Conservation (phyloP, 2,888 invertebrate species). For the Diadegma fenestrale region DNA sequence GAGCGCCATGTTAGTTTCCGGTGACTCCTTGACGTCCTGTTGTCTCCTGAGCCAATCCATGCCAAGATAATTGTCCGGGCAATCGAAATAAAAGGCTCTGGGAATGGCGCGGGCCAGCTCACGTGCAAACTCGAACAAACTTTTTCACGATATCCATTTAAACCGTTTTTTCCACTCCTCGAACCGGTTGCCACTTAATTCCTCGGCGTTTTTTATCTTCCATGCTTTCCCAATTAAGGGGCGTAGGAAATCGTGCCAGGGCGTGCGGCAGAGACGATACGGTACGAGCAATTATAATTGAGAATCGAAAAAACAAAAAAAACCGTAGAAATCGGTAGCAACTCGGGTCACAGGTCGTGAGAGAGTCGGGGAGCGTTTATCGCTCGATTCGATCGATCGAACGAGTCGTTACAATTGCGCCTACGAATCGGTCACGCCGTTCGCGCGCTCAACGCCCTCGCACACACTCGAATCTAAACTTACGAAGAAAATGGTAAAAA, state of each 20-base stretch:
- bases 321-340: conserved; percentile 46
- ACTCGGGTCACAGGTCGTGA: conserved; percentile 53
- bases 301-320: conserved; percentile 5
- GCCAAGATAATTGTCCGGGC: conserved; percentile 22
- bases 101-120: neutral
- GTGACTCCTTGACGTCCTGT: conserved; percentile 78
- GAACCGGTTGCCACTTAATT: conserved; percentile 16
- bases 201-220: conserved; percentile 1
- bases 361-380: conserved; percentile 63
- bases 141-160: neutral
- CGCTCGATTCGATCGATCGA: conserved; percentile 64
- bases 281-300: conserved; percentile 41
- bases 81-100: conserved; percentile 12
- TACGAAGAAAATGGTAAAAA: neutral
- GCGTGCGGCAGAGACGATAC: conserved; percentile 16
- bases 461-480: neutral
- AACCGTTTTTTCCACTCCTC: neutral
- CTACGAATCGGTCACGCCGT: conserved; percentile 66
- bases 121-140: neutral
- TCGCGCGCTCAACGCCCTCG: conserved; percentile 34
- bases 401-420: conserved; percentile 67
- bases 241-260: conserved; percentile 35
- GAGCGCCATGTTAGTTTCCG: conserved; percentile 75
- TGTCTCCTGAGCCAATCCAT: conserved; percentile 82
- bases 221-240: conserved; percentile 29